Conservation (phyloP, 2,113 vertebrate genomes). For the Catharus bicknelli region DNA sequence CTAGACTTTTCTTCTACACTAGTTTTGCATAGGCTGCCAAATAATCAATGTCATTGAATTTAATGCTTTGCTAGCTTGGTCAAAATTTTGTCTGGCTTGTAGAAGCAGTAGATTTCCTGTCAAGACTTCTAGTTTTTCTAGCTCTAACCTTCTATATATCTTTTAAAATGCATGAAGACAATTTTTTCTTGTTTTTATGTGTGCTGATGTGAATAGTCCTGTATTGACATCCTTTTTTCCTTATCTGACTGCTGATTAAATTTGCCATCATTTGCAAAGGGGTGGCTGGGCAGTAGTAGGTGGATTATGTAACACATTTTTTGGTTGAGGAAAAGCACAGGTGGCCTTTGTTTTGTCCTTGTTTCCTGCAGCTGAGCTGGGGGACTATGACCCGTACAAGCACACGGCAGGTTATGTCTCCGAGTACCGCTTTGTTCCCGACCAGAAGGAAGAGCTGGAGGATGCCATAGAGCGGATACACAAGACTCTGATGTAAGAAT, state of each 20-base stretch:
- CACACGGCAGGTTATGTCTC: constrained; percentile 85
- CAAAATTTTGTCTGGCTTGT: not conserved
- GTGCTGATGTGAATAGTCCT: not conserved
- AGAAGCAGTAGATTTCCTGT: not conserved
- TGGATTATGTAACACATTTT: not conserved
- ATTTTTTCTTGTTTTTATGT: not conserved
- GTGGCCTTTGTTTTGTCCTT: not conserved
- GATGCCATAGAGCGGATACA: constrained; percentile 84
- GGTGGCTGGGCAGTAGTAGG: not conserved
- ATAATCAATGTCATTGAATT: not conserved
- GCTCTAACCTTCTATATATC: not conserved
- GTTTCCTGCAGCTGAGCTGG: constrained; percentile 80
- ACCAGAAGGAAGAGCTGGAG: constrained; percentile 90
- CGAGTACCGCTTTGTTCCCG: constrained; percentile 87
- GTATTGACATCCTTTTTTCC: not conserved
- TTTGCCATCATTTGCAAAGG: not conserved
- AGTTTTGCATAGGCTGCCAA: not conserved
- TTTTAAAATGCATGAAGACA: not conserved
- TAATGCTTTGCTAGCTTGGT: not conserved
- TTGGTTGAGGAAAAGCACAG: not conserved
- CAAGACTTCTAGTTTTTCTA: not conserved
- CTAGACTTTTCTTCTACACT: not conserved
- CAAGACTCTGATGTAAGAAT: constrained; percentile 85
- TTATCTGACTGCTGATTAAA: fast-evolving
- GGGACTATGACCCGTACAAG: constrained; percentile 86